A percentile compares a stretch with the other conserved stretches of the same genome.
Evolutionary conservation across 2,113 vertebrate species (phyloP).

Genomic region (Atlantisia rogersi): DNA sequence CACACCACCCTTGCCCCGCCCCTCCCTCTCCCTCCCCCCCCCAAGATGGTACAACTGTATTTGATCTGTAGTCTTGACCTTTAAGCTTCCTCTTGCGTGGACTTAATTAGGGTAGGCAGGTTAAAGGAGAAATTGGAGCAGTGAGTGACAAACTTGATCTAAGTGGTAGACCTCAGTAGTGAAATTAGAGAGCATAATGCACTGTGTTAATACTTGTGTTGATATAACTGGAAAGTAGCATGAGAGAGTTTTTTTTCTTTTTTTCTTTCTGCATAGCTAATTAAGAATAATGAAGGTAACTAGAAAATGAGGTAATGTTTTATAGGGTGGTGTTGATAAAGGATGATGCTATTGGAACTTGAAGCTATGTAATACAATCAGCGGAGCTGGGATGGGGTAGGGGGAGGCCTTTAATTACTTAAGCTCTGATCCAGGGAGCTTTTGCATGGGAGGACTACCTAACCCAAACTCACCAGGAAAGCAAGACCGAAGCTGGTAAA

Average conservation of each 20-base stretch:
- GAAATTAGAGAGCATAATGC: slow-evolving; percentile 68
- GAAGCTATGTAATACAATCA: slow-evolving; percentile 67
- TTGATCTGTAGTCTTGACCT: slow-evolving; percentile 32
- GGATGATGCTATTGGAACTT: slow-evolving; percentile 69
- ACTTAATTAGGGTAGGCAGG: slow-evolving; percentile 58
- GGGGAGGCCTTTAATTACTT: slow-evolving; percentile 26
- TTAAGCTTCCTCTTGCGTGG: slow-evolving; percentile 58
- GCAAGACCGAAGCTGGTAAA: slow-evolving; percentile 29
- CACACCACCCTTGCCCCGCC: too few relatives aligned
- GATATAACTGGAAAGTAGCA: slow-evolving; percentile 75
- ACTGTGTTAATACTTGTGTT: slow-evolving; percentile 72
- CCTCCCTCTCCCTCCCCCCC: too few relatives aligned
- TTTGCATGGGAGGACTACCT: slow-evolving; percentile 14
- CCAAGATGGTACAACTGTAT: slow-evolving; percentile 10
- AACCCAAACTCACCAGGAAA: slow-evolving; percentile 29
- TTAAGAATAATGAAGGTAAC: slow-evolving; percentile 73
- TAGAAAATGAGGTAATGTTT: slow-evolving; percentile 70
- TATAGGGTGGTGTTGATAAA: slow-evolving; percentile 58
- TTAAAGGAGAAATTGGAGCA: slow-evolving; percentile 46
- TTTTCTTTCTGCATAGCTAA: slow-evolving; percentile 68
- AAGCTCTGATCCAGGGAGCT: not conserved
- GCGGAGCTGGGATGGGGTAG: not conserved
- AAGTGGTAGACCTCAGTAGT: slow-evolving; percentile 61
- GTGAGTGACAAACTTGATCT: slow-evolving; percentile 59
- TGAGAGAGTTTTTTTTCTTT: slow-evolving; percentile 62